Evolutionary conservation across 2,113 vertebrate species (phyloP).

Genomic region (Hypocryptadius cinnamomeus): DNA sequence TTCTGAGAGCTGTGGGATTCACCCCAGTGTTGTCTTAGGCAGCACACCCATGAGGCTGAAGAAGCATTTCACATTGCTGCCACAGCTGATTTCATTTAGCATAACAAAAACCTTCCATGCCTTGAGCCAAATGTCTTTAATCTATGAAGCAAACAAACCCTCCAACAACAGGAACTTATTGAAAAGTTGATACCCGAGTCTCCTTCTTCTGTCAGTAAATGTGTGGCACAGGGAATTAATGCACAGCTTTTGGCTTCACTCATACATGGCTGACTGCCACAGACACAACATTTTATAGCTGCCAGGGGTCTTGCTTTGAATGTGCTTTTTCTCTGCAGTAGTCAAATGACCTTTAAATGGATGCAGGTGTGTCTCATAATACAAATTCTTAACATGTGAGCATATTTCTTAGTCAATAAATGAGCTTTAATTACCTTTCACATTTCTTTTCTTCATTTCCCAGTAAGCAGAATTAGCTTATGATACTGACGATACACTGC

Average conservation of each 20-base stretch:
- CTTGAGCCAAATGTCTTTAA: slow-evolving; percentile 42
- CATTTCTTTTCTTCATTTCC: background rate
- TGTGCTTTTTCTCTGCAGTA: slow-evolving; percentile 22
- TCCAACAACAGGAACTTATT: slow-evolving; percentile 20
- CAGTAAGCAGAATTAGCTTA: background rate
- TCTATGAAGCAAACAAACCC: slow-evolving; percentile 39
- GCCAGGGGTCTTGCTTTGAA: background rate
- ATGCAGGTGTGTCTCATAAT: slow-evolving; percentile 36
- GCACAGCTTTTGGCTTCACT: slow-evolving; percentile 5
- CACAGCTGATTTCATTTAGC: slow-evolving; percentile 51
- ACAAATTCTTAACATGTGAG: slow-evolving; percentile 2
- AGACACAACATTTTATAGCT: slow-evolving; percentile 1
- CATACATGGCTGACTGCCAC: slow-evolving; percentile 3
- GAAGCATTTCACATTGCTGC: background rate
- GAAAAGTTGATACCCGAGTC: background rate
- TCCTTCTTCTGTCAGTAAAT: slow-evolving; percentile 21
- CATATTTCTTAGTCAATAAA: background rate
- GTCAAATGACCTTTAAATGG: slow-evolving; percentile 42
- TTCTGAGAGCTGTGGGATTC: background rate
- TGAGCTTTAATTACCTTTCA: slow-evolving; percentile 20
- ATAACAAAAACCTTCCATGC: slow-evolving; percentile 35
- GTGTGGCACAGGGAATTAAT: slow-evolving; percentile 1
- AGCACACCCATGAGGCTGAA: slow-evolving; percentile 27
- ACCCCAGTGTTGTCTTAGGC: background rate
- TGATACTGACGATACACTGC: background rate